Evolutionary conservation across 1,140 invertebrate species (phyloP), one percentile per base, ranked within the genome.

Genomic region (Papilio dardanus): DNA sequence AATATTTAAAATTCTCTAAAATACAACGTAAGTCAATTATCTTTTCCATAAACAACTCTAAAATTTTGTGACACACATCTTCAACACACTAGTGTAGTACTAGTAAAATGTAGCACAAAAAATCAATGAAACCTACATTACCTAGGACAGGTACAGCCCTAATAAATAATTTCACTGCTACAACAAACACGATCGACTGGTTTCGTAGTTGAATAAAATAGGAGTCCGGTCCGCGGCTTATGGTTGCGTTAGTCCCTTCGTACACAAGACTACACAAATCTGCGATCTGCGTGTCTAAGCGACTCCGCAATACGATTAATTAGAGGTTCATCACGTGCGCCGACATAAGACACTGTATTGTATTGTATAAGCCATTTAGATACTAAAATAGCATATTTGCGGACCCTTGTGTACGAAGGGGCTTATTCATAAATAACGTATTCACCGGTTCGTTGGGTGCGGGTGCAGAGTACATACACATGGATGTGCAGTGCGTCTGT

Each of bases 401-500:
- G n/a, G n/a, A n/a, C n/a, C n/a, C n/a, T n/a, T n/a, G n/a, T n/a
- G n/a, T n/a, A n/a, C n/a, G n/a, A n/a, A n/a, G n/a, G n/a, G n/a
- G n/a, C n/a, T n/a, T n/a, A 62, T 62, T 62, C 54, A 62, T 28
- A 62, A 62, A 62, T 62, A 62, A 54, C 21, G 5, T 24, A 24
- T 28, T 62, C 35, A 58, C 37, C 74, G 62, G 31, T 35, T 8
- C 19, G 30, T 19, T 33, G 33, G 30, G 4, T 35, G 35, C 35
- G 12, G 30, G 65, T 67, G 33, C 30, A 67, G 8, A 67, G 65
- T 67, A 10, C 10, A 12, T 62, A 62, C 24, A 62, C 54, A 62
- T 30, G 5, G 54, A 30, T 62, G 76, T 77, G 74, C 79, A 74
- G 54, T 74, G 77, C 76, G 76, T 80, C 62, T 79, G 76, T 80